Conservation (phyloP, 2,888 invertebrate genomes). For the Ichneumon xanthorius region DNA sequence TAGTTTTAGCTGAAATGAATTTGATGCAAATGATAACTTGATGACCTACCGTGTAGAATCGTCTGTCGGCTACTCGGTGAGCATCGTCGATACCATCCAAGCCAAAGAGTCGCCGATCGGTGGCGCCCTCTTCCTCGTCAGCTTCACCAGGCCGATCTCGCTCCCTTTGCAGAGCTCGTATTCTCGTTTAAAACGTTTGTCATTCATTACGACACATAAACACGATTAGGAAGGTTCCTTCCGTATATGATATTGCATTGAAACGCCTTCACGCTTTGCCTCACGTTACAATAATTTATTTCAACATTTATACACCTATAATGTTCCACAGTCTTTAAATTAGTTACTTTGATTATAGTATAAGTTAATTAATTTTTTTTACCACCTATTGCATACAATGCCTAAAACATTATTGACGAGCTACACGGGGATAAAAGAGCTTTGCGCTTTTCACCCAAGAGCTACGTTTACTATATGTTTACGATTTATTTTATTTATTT, state of each 20-base stretch:
- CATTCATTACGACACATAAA: background rate
- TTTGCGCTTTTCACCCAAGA: constrained; percentile 56
- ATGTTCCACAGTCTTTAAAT: constrained; percentile 82
- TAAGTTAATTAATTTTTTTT: constrained; percentile 77
- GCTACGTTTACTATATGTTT: constrained; percentile 25
- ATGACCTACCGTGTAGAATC: too few relatives aligned
- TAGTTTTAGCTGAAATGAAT: too few relatives aligned
- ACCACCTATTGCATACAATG: constrained; percentile 72
- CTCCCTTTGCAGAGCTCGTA: background rate
- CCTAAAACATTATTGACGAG: constrained; percentile 66
- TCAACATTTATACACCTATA: constrained; percentile 83
- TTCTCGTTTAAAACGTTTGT: background rate
- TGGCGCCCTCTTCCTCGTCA: constrained; percentile 7
- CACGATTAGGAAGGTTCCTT: background rate
- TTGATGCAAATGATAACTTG: too few relatives aligned
- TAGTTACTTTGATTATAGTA: constrained; percentile 75
- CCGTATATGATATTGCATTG: background rate
- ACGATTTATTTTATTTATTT: background rate
- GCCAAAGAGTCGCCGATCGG: background rate
- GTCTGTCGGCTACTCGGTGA: background rate
- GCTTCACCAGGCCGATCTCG: background rate
- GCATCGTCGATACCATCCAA: background rate
- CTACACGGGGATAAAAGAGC: constrained; percentile 64
- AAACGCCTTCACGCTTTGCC: background rate
- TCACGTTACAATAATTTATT: constrained; percentile 76